Evolutionary conservation across 1,140 invertebrate species (phyloP), one percentile per base, ranked within the genome.

Genomic region (Ips typographus): DNA sequence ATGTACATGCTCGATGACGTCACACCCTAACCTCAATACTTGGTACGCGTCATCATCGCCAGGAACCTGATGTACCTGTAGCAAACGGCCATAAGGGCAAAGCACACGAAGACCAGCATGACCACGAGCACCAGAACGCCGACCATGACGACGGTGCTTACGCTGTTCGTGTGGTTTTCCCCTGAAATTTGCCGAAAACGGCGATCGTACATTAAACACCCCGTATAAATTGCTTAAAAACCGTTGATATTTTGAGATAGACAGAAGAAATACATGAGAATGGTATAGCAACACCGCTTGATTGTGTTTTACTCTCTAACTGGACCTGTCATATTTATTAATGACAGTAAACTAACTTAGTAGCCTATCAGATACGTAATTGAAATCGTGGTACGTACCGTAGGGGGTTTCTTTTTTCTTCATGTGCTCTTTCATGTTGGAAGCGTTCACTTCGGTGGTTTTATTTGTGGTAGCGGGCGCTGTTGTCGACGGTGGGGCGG

Each of bases 21-120:
- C 22, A 22, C 22, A 22, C 22, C 22, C 22, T 22, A 22, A 22
- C 22, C 22, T 22, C 22, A 22, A 22, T 22, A 22, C 22, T 22
- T 22, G 22, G 22, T 22, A 22, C 22, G 22, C 22, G 22, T 22
- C 22, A 22, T 22, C 22, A 22, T 22, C 22, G 22, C 22, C 22
- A 22, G 22, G 44, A 49, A 49, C 44, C 6, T 3, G 40, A 60
- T 86, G 83, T 93, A 94, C 93, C 94, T 95, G 92, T 95, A 96
- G 88, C 94, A 96, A 87, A 94, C 89, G 81, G 94, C 93, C 87
- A 94, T 89, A 85, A 94, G 87, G 82, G 93, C 92, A 89, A 96
- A 94, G 87, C 90, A 91, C 87, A 95, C 89, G 89, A 96, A 95
- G 86, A 96, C 92, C 80, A 88, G 88, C 80, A 92, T 94, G 80